A percentile compares a stretch with the other conserved stretches of the same genome.
These are phyloP conservation scores for Lithophane socia DNA, from an alignment of 2,888 invertebrate genomes.

Conservation along the genomic window DNA sequence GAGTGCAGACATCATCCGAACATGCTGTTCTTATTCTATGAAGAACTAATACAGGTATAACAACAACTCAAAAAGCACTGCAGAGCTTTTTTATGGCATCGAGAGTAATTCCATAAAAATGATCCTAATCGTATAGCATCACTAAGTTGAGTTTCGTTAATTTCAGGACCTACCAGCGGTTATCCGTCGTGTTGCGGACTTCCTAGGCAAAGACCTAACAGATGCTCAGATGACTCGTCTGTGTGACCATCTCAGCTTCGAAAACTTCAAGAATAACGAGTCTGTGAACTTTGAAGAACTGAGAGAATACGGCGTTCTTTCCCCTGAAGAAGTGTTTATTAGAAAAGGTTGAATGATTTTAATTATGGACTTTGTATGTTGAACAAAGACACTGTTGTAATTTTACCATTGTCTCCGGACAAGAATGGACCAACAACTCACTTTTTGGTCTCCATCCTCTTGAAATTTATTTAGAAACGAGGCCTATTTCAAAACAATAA, in stretches of 20 bases:
- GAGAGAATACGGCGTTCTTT: slow-evolving; percentile 34
- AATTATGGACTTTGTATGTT: not conserved
- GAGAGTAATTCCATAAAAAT: not conserved
- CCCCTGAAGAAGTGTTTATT: slow-evolving; percentile 56
- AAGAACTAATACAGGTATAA: slow-evolving; percentile 91
- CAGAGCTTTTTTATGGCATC: not conserved
- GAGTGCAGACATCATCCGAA: slow-evolving; percentile 91
- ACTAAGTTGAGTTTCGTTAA: not conserved
- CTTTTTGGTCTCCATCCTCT: too few relatives aligned
- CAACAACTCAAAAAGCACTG: not conserved
- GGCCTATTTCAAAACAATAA: too few relatives aligned
- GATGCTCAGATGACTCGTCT: slow-evolving; percentile 89
- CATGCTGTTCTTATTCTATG: slow-evolving; percentile 93
- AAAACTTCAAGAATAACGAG: slow-evolving; percentile 94
- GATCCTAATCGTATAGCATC: not conserved
- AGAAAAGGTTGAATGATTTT: slow-evolving; percentile 61
- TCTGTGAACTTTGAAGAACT: slow-evolving; percentile 75
- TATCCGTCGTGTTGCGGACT: slow-evolving; percentile 86
- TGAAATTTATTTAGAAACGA: too few relatives aligned
- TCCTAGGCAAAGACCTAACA: slow-evolving; percentile 88
- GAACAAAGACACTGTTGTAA: too few relatives aligned
- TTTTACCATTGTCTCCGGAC: too few relatives aligned
- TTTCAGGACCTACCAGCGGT: slow-evolving; percentile 50
- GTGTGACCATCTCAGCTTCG: slow-evolving; percentile 92
- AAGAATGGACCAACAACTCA: too few relatives aligned